phyloP scores from a whole-genome alignment of 2,888 invertebrate species.

The Pachydiplax longipennis region DNA sequence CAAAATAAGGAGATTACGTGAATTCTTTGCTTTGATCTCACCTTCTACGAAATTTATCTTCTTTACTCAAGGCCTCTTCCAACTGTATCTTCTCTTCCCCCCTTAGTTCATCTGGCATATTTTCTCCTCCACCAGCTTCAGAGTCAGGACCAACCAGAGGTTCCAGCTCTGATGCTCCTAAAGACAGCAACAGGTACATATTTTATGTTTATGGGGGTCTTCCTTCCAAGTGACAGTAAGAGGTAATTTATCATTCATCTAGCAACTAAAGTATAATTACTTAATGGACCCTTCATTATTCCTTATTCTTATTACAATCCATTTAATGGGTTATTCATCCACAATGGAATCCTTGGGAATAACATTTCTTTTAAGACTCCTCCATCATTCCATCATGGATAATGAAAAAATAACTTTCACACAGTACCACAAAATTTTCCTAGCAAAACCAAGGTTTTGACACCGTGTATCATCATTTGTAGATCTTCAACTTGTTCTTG shows the following conservation, averaged over 20 bases:
- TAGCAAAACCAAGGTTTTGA: too few relatives aligned
- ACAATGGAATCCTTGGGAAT: too few relatives aligned
- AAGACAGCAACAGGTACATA: slow-evolving; percentile 30
- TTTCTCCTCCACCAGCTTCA: slow-evolving; percentile 53
- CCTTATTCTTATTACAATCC: too few relatives aligned
- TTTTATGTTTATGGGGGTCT: neutral
- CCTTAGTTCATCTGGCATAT: slow-evolving; percentile 63
- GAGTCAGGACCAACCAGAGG: slow-evolving; percentile 66
- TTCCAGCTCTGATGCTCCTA: slow-evolving; percentile 73
- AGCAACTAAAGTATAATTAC: neutral
- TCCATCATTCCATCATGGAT: too few relatives aligned
- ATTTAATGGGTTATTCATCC: too few relatives aligned
- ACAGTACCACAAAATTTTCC: too few relatives aligned
- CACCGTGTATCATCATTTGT: too few relatives aligned
- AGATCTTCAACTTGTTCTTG: too few relatives aligned
- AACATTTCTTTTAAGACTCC: too few relatives aligned
- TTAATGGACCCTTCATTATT: neutral
- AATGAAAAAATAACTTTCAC: too few relatives aligned
- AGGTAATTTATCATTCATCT: neutral
- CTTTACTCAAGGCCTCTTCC: slow-evolving; percentile 54
- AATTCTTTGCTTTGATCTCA: slow-evolving; percentile 43
- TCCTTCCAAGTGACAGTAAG: neutral
- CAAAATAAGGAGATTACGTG: neutral
- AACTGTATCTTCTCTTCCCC: slow-evolving; percentile 54
- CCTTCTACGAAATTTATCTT: slow-evolving; percentile 54